Base-by-base conservation (phyloP, 2,797 vertebrate genomes). In the Rousettus madagascariensis region DNA sequence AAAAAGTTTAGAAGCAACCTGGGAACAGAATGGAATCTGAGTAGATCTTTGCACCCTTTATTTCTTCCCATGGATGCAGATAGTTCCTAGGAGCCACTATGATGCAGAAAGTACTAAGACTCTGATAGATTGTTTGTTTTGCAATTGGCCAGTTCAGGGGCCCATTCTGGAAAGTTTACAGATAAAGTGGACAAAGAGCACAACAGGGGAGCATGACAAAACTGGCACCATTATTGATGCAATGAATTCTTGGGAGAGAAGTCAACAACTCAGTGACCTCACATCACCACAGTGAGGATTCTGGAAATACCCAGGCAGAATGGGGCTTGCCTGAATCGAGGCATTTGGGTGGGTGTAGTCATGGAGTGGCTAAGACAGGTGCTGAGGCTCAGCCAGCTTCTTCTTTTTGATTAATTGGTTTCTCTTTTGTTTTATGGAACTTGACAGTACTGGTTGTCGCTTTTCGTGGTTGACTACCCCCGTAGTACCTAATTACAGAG, bases 401-500 rank as follows among this genome's bases (percentile, higher is more conserved):
- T 74, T 95, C 93, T 0, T 82, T 95, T 75, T 85, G 86, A 97
- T 93, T 96, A 91, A 95, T 93, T 94, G 86, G 63, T 86, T 97
- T 95, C 82, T 94, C 85, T 94, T 95, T 92, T 95, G 87, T 97
- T 95, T 96, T 94, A 93, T 86, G 94, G 90, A 97, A 96, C 49
- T 94, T 95, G 96, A 97, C 95, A 97, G 93, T 12, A 6, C 63
- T 97, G 72, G 90, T 97, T 84, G 92, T 94, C 95, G 82, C 82
- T 97, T 96, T 97, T 89, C 0, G 3, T 96, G 95, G 97, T 88
- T 97, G 96, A 95, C 96, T 97, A 88, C 96, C 88, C 88, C 90
- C 16, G 3, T 90, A 94, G 84, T 80, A 94, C 86, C 78, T 97
- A 97, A 97, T 97, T 95, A 95, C 95, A 95, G 85, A 93, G 88